Base-by-base conservation (phyloP, 2,888 invertebrate genomes). In the Thymelicus acteon region DNA sequence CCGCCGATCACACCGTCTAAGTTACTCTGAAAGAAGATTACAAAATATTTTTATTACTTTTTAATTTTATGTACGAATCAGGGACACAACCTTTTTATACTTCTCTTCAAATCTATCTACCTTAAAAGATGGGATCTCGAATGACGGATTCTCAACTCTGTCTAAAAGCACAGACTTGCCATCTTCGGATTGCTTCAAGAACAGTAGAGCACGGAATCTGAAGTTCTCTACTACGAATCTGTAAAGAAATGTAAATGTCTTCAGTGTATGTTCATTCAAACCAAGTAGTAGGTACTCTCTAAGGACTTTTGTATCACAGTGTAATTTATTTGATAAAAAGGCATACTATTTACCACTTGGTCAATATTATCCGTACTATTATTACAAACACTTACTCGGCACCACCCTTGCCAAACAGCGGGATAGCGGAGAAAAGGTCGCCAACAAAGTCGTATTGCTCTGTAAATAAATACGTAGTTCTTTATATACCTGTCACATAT, bases 1-100 rank as follows among this genome's bases (percentile, higher is more conserved):
- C 93, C 94, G 12, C 93, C 94, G 70, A 94, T 90, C 4, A 78
- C 90, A n/a, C 94, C 94, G 6, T 82, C 82, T 63, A 93, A 73
- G 2, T 83, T 74, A 0, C 89, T 86, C 94, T 94, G 83, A 12
- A 80, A 82, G 15, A 19, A 44, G 12, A 31, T 31, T 31, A 31
- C 31, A 31, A 31, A 24, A 24, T 1, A 2, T 24, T 24, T 24
- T 24, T 24, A 24, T 24, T 24, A 24, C 24, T 24, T 31, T 31
- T 31, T 31, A 2, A 31, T 5, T 31, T 31, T 5, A 31, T 31
- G 31, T 31, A 31, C 31, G 31, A 31, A 31, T 31, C 31, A 31
- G 2, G 31, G 31, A 1, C 5, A 31, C 31, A 2, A 19, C 19
- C 19, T 19, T 1, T 19, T 19, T 19, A 19, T 19, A 19, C 19